A percentile compares a stretch with the other conserved stretches of the same genome.
phyloP scores from a whole-genome alignment of 23 tunicate genomes.

The Corella eumyota region DNA sequence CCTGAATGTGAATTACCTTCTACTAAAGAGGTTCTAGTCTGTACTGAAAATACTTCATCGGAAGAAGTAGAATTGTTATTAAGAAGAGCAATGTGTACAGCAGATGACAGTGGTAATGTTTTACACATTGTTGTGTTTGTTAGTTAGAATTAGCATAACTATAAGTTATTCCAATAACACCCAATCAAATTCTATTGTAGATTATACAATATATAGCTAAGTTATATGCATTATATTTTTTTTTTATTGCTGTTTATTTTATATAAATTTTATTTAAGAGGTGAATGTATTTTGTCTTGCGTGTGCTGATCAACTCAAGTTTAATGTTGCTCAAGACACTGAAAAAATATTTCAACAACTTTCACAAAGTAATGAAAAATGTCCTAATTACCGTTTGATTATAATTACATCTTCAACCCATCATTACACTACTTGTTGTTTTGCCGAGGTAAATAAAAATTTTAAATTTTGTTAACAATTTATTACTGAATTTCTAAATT shows the following conservation, averaged over 20 bases:
- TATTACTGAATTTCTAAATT: background rate
- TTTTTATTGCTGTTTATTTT: too few species aligned
- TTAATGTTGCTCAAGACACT: conserved; percentile 44
- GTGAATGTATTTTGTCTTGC: too few species aligned
- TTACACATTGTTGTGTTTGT: background rate
- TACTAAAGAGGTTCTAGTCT: conserved; percentile 39
- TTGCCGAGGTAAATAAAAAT: conserved; percentile 46
- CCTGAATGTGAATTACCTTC: too few species aligned
- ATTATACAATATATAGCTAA: too few species aligned
- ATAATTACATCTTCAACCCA: conserved; percentile 26
- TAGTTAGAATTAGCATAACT: too few species aligned
- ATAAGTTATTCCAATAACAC: too few species aligned
- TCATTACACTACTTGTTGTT: conserved; percentile 53
- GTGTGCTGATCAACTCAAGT: conserved; percentile 46
- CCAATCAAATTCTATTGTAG: too few species aligned
- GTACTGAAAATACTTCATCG: conserved; percentile 16
- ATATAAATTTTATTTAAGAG: too few species aligned
- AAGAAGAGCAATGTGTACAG: conserved; percentile 29
- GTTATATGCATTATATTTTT: too few species aligned
- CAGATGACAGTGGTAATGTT: background rate
- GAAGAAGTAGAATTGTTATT: conserved; percentile 49
- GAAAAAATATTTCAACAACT: conserved; percentile 38
- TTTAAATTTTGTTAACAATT: background rate
- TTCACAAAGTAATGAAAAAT: conserved; percentile 9
- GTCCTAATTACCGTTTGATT: conserved; percentile 26